These are phyloP conservation scores for Tympanuchus pallidicinctus DNA, from an alignment of 2,113 vertebrate genomes.

Conservation along the genomic window DNA sequence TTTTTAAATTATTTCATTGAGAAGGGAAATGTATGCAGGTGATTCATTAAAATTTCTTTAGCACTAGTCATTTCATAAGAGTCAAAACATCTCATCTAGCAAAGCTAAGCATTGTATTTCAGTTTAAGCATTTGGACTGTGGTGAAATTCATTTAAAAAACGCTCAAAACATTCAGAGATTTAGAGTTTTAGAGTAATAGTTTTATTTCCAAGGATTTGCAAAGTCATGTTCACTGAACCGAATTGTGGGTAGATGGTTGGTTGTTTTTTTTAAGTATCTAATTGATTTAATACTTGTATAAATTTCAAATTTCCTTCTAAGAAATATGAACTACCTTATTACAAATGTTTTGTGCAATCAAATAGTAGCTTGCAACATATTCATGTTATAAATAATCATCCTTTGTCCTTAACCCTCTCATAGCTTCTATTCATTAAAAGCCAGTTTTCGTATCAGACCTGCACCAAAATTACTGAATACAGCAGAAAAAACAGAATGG, in stretches of 20 bases:
- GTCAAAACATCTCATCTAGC: neutral
- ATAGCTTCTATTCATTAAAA: neutral
- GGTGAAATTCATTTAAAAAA: neutral
- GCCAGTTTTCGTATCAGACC: neutral
- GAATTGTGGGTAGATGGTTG: neutral
- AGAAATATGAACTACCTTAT: accelerated
- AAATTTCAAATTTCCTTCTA: neutral
- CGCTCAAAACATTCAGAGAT: neutral
- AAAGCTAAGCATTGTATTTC: neutral
- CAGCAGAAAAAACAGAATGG: neutral
- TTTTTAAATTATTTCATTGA: neutral
- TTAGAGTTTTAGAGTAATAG: neutral
- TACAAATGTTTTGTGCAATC: neutral
- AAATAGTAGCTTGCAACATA: neutral
- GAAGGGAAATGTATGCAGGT: neutral
- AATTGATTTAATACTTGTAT: neutral
- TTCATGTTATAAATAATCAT: neutral
- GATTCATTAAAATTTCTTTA: neutral
- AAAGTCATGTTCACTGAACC: neutral
- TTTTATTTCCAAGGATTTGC: neutral
- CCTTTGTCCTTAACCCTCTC: neutral
- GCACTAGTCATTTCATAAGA: neutral
- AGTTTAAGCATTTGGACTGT: neutral
- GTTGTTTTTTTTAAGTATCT: neutral
- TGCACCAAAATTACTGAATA: neutral